Percentiles rank a stretch among this genome's conserved stretches.
Evolutionary conservation across 2,888 invertebrate genomes (phyloP).

Genomic region (Apodemia duryi): DNA sequence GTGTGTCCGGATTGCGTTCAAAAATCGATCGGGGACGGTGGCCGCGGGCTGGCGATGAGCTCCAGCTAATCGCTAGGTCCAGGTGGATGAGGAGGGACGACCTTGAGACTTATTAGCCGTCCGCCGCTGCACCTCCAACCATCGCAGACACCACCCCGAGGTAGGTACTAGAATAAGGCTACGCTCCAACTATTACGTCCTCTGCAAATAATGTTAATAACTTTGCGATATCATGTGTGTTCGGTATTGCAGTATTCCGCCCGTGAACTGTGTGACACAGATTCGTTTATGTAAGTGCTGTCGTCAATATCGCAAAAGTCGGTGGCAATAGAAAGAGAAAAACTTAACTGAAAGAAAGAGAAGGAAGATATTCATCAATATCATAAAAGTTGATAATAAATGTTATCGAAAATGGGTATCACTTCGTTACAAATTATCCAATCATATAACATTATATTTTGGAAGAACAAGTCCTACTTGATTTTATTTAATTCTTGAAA

Average conservation of each 20-base stretch:
- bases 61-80: slow-evolving; percentile 45
- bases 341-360: slow-evolving; percentile 32
- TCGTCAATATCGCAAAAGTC: slow-evolving; percentile 41
- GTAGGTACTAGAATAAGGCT: slow-evolving; percentile 33
- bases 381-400: slow-evolving; percentile 35
- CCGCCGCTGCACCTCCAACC: slow-evolving; percentile 38
- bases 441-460: neutral
- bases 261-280: slow-evolving; percentile 37
- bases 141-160: slow-evolving; percentile 41
- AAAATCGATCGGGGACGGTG: slow-evolving; percentile 44
- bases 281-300: slow-evolving; percentile 50
- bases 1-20: slow-evolving; percentile 42
- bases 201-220: neutral
- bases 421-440: neutral
- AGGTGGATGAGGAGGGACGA: slow-evolving; percentile 40
- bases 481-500: neutral
- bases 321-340: slow-evolving; percentile 38
- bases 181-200: neutral
- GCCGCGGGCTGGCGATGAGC: slow-evolving; percentile 45
- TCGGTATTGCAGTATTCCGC: slow-evolving; percentile 40
- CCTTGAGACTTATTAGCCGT: slow-evolving; percentile 47
- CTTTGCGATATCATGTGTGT: slow-evolving; percentile 24
- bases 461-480: slow-evolving; percentile 4
- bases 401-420: slow-evolving; percentile 19
- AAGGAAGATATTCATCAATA: slow-evolving; percentile 35